Conservation (phyloP, 2,797 vertebrate species). For the Notolepis coatsorum region DNA sequence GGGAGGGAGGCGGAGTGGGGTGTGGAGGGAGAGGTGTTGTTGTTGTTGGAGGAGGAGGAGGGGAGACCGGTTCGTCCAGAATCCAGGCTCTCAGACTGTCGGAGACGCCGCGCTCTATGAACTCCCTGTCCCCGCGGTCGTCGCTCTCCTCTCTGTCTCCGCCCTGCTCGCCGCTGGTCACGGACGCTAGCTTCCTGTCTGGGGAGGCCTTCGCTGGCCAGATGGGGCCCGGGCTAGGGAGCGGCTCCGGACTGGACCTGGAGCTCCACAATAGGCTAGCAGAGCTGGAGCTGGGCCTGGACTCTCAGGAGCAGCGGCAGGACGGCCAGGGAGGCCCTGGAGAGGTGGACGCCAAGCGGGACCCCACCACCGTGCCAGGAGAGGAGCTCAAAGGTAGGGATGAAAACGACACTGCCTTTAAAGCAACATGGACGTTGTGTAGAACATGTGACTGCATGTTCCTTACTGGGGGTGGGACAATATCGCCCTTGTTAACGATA, state of each 20-base stretch:
- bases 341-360: constrained; percentile 52
- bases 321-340: background rate
- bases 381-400: constrained; percentile 51
- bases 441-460: too few relatives aligned
- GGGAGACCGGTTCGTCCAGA: constrained; percentile 70
- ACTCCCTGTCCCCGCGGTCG: constrained; percentile 93
- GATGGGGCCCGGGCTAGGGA: constrained; percentile 20
- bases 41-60: constrained; percentile 58
- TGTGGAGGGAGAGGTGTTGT: too few relatives aligned
- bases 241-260: constrained; percentile 73
- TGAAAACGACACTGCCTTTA: too few relatives aligned
- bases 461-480: too few relatives aligned
- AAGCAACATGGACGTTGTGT: too few relatives aligned
- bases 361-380: constrained; percentile 17
- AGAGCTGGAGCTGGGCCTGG: constrained; percentile 80
- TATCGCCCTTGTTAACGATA: too few relatives aligned
- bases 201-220: constrained; percentile 85
- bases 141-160: constrained; percentile 96
- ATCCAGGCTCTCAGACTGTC: constrained; percentile 86
- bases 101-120: constrained; percentile 93
- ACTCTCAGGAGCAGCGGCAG: constrained; percentile 65
- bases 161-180: constrained; percentile 92
- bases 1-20: constrained; percentile 68
- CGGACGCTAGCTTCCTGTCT: constrained; percentile 83
- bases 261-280: constrained; percentile 80